A percentile compares a stretch with the other conserved stretches of the same genome.
These are phyloP conservation scores for Phocides pigmalion DNA, from an alignment of 1,140 invertebrate species.

Conservation along the genomic window DNA sequence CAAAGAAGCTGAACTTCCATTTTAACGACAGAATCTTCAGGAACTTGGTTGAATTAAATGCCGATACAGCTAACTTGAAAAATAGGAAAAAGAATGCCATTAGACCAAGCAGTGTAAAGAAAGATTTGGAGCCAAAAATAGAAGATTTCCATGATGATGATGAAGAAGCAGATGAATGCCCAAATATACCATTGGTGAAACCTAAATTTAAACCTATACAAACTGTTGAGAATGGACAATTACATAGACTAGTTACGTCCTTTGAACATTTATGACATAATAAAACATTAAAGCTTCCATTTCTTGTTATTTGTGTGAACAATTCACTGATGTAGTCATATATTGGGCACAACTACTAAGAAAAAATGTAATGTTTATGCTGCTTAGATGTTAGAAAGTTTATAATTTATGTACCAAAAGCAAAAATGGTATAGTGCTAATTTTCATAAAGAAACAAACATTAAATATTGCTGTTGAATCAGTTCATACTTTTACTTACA, in stretches of 20 bases:
- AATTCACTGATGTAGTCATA: too few species aligned
- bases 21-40: slow-evolving; percentile 79
- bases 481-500: too few species aligned
- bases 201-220: slow-evolving; percentile 64
- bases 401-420: too few species aligned
- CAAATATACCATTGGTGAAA: slow-evolving; percentile 60
- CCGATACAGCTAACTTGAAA: slow-evolving; percentile 53
- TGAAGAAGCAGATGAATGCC: slow-evolving; percentile 58
- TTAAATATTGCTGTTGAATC: too few species aligned
- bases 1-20: slow-evolving; percentile 78
- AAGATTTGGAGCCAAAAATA: slow-evolving; percentile 77
- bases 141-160: slow-evolving; percentile 75
- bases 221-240: slow-evolving; percentile 54
- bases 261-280: slow-evolving; percentile 72
- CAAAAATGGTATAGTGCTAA: too few species aligned
- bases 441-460: too few species aligned
- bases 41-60: slow-evolving; percentile 78
- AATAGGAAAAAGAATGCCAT: slow-evolving; percentile 50
- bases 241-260: slow-evolving; percentile 61
- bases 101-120: slow-evolving; percentile 44
- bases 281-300: neutral
- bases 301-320: too few species aligned
- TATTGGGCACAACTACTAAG: too few species aligned
- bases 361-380: too few species aligned
- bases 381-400: too few species aligned